Evolutionary conservation across 2,888 invertebrate species (phyloP), one percentile per base, ranked within the genome.

Genomic region (Nymphalis polychloros): DNA sequence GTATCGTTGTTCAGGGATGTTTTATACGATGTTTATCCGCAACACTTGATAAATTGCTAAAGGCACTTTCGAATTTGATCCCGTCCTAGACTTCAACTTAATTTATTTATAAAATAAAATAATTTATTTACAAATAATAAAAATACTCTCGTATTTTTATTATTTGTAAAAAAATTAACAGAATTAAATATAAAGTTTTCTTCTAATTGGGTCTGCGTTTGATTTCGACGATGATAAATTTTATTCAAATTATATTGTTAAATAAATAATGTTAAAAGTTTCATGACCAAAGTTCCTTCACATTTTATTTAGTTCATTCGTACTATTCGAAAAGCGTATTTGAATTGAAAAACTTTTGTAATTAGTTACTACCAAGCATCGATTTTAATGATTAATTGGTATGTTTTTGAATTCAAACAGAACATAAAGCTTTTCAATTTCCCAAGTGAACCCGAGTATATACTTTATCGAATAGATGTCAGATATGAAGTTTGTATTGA

Each of bases 301-400:
- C 61, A 67, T 67, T 70, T 63, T 61, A 57, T 60, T 50, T 49
- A 55, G 67, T 67, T 64, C 35, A 27, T 35, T 23, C 46, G 27
- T 31, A 57, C 1, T 48, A 59, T 67, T 57, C 47, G 6, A 57
- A 53, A 57, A 31, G 60, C 60, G 59, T 64, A 63, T 68, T 65
- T 65, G 53, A 68, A 68, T 70, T 68, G 50, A 52, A 46, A 53
- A 70, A 70, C 68, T 70, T 70, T 68, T n/a, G 46, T 70, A 70
- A 68, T 70, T 68, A 70, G 27, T 68, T 64, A 64, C 48, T 52
- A 46, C 49, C 27, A 64, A 63, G 64, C 59, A 65, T 63, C 63
- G 68, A 65, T 62, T 63, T 48, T 41, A 53, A 65, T 68, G 64
- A 68, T 70, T 68, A 62, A 70, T 68, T 59, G 63, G 57, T 57